Evolutionary conservation across 2,113 vertebrate genomes (phyloP).

Genomic region (Macquaria ambigua): DNA sequence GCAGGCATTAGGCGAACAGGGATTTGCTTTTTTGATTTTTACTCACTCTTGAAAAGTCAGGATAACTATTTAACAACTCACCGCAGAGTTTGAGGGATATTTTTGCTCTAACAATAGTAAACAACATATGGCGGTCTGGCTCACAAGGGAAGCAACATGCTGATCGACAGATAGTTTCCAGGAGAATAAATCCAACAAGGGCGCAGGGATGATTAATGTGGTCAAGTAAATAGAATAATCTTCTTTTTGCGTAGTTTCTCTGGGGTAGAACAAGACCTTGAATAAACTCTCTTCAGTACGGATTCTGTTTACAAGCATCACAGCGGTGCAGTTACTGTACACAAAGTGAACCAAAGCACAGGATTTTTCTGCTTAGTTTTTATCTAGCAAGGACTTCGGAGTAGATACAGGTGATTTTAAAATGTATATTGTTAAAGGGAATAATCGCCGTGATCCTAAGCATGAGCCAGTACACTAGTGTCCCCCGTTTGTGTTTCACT

Average conservation of each 20-base stretch:
- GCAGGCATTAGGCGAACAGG: conserved; percentile 36
- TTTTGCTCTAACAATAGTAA: conserved; percentile 63
- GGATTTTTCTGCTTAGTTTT: background rate
- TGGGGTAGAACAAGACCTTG: conserved; percentile 53
- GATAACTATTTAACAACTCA: conserved; percentile 49
- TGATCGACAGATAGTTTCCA: conserved; percentile 64
- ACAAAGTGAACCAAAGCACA: conserved; percentile 25
- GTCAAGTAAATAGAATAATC: conserved; percentile 69
- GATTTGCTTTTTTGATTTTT: conserved; percentile 55
- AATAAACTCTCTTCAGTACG: conserved; percentile 55
- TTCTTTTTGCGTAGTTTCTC: conserved; percentile 44
- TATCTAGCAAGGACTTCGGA: background rate
- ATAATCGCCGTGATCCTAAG: background rate
- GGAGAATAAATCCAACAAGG: conserved; percentile 46
- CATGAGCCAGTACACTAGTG: background rate
- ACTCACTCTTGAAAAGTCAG: conserved; percentile 41
- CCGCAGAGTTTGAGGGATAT: conserved; percentile 41
- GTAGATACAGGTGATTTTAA: background rate
- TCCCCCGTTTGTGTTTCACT: background rate
- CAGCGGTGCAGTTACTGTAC: conserved; percentile 33
- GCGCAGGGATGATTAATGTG: conserved; percentile 57
- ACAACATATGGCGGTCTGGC: conserved; percentile 63
- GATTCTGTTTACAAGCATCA: conserved; percentile 52
- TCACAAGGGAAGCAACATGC: conserved; percentile 48
- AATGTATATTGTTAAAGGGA: background rate